Base-by-base conservation (phyloP, 2,113 vertebrate species). In the Brachionichthys hirsutus region DNA sequence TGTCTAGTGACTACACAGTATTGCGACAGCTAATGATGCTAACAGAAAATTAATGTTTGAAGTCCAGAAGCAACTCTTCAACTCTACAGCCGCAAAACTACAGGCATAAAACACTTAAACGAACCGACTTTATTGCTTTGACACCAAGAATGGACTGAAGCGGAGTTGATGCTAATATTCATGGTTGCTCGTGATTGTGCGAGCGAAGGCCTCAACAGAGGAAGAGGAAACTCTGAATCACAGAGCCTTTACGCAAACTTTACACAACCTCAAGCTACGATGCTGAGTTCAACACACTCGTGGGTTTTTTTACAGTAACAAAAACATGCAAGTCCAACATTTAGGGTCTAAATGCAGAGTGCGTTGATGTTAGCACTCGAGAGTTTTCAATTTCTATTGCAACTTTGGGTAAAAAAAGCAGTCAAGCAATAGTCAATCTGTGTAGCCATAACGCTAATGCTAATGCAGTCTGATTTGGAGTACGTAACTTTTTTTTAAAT, bases 141-240 rank as follows among this genome's bases (percentile, higher is more conserved):
- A 58, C 44, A 59, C 34, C 0, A 14, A 42, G 50, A 45, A 47
- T 5, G 9, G 36, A n/a, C 17, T 12, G 44, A 45, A 2, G 45
- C 16, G 34, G 47, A 19, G 18, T 47, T 55, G 8, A 19, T 17
- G 61, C 11, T 34, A 34, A 4, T 22, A 1, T 54, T 42, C 40
- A 19, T n/a, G 56, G 38, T 34, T 2, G 1, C 51, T 22, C 50
- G 30, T 36, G 14, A 44, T 15, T 7, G 15, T 12, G 36, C 36
- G 36, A 13, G 60, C 9, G 4, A 3, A 18, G 82, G 78, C 75
- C 75, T 88, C 82, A 86, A 72, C 80, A 52, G 78, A 76, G 24
- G 69, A 8, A 3, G 10, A 1, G 1, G 2, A 1, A 16, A 52
- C 67, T 67, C 67, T 15, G 56, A 55, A 60, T 85, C 84, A 86